A percentile compares a stretch with the other conserved stretches of the same genome.
These are phyloP conservation scores for Watsonalla binaria DNA, from an alignment of 2,888 invertebrate genomes.

Conservation along the genomic window DNA sequence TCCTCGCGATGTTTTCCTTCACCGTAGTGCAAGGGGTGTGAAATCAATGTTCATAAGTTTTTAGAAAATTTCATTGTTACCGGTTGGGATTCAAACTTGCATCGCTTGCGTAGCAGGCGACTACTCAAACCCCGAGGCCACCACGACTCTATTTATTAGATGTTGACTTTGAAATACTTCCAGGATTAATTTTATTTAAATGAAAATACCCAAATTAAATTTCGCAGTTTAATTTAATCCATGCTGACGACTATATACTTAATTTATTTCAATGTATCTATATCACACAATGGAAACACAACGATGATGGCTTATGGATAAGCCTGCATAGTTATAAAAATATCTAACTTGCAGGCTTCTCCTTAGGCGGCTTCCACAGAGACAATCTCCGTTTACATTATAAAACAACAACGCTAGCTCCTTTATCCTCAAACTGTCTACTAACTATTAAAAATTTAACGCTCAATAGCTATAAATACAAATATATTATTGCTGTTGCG, in stretches of 20 bases:
- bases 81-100: too few species aligned
- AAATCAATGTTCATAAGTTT: too few species aligned
- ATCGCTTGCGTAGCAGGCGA: too few species aligned
- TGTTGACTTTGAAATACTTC: too few species aligned
- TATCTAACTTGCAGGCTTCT: constrained; percentile 21
- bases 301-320: constrained; percentile 36
- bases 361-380: constrained; percentile 39
- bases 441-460: constrained; percentile 74
- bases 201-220: constrained; percentile 31
- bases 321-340: constrained; percentile 27
- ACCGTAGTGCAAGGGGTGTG: too few species aligned
- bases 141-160: too few species aligned
- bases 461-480: constrained; percentile 77
- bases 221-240: constrained; percentile 70
- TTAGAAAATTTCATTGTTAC: too few species aligned
- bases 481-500: constrained; percentile 78
- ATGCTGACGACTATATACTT: constrained; percentile 75
- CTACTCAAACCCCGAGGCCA: too few species aligned
- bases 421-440: constrained; percentile 70
- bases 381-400: constrained; percentile 58
- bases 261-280: constrained; percentile 67
- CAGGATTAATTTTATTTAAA: constrained; percentile 3
- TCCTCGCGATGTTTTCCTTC: too few species aligned
- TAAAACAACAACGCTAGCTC: constrained; percentile 71
- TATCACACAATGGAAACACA: constrained; percentile 74